Conservation (phyloP, 2,113 vertebrate species). For the Lepus europaeus region DNA sequence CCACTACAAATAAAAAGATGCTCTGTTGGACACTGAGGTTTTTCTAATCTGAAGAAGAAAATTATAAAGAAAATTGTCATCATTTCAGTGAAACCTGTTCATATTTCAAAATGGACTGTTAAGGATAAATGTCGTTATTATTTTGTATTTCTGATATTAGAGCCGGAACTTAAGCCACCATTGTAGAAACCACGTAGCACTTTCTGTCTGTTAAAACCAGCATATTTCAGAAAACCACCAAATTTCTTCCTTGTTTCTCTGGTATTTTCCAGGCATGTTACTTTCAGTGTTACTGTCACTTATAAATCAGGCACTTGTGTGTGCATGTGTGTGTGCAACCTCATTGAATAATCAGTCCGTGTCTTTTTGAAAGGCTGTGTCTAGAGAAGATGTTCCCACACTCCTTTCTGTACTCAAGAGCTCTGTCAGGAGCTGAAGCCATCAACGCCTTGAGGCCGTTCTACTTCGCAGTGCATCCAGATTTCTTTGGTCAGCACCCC, state of each 20-base stretch:
- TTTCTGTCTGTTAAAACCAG: neutral
- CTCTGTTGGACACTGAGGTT: neutral
- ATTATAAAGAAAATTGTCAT: neutral
- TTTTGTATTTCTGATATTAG: neutral
- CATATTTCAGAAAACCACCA: neutral
- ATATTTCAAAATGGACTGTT: neutral
- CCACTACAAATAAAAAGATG: neutral
- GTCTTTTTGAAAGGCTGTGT: conserved; percentile 85
- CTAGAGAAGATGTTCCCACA: conserved; percentile 82
- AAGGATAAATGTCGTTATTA: neutral
- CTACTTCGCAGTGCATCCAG: conserved; percentile 98
- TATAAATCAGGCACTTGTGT: neutral
- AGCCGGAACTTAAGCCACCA: neutral
- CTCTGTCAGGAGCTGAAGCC: conserved; percentile 94
- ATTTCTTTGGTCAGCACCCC: conserved; percentile 98
- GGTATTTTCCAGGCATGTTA: neutral
- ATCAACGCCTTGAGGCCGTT: conserved; percentile 97
- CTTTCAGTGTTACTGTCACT: conserved; percentile 30
- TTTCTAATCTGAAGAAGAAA: conserved; percentile 19
- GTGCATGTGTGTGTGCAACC: too few relatives aligned
- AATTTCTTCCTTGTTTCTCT: neutral
- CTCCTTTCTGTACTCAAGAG: conserved; percentile 87
- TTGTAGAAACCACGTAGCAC: neutral
- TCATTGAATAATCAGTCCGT: neutral
- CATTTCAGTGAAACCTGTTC: conserved; percentile 1